Conservation (phyloP, 2,113 vertebrate genomes). For the Zeus faber region DNA sequence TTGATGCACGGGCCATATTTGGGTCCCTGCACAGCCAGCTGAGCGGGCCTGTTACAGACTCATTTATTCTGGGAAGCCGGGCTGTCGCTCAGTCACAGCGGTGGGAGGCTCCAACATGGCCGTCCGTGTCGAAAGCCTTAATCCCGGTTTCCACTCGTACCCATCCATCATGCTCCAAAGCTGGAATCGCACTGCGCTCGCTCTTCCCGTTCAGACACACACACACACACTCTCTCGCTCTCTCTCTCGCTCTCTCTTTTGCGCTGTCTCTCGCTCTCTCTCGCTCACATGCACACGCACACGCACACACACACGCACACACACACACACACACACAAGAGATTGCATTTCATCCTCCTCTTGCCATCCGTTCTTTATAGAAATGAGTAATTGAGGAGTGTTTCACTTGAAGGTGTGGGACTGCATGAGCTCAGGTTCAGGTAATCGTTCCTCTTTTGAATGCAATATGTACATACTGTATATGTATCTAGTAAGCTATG, state of each 20-base stretch:
- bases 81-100: constrained; percentile 22
- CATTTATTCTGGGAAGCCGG: too few relatives aligned
- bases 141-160: constrained; percentile 51
- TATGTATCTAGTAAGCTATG: too few relatives aligned
- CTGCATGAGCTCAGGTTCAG: too few relatives aligned
- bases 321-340: constrained; percentile 1
- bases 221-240: constrained; percentile 34
- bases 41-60: too few relatives aligned
- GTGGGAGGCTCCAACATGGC: constrained; percentile 35
- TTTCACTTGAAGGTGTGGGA: too few relatives aligned
- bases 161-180: constrained; percentile 49
- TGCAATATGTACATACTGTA: too few relatives aligned
- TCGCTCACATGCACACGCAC: background rate
- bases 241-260: constrained; percentile 32
- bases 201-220: constrained; percentile 59
- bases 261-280: constrained; percentile 22
- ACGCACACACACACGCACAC: background rate
- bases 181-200: constrained; percentile 46
- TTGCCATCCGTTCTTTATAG: too few relatives aligned
- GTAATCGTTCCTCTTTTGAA: too few relatives aligned
- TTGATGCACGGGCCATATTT: too few relatives aligned
- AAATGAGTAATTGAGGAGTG: too few relatives aligned
- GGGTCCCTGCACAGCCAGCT: too few relatives aligned
- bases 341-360: too few relatives aligned
- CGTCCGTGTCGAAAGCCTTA: constrained; percentile 43